Evolutionary conservation across 2,888 invertebrate species (phyloP).

Genomic region (Stratiomys singularior): DNA sequence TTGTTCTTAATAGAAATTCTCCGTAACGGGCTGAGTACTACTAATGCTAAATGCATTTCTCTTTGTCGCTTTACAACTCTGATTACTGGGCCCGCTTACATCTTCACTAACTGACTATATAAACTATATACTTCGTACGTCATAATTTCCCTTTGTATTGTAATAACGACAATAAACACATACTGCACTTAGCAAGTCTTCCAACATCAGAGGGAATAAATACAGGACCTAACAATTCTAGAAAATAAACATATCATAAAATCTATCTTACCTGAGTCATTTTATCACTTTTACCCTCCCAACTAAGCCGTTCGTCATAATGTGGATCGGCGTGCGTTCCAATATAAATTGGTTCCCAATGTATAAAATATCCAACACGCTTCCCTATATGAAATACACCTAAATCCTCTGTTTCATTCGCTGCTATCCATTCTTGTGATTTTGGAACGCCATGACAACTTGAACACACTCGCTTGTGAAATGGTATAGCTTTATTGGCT

Average conservation of each 20-base stretch:
- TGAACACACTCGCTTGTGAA: conserved; percentile 90
- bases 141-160: too few relatives aligned
- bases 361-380: conserved; percentile 78
- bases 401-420: conserved; percentile 74
- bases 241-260: not conserved
- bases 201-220: too few relatives aligned
- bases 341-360: conserved; percentile 95
- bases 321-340: conserved; percentile 88
- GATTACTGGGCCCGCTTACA: too few relatives aligned
- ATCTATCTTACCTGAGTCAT: conserved; percentile 84
- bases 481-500: conserved; percentile 85
- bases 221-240: too few relatives aligned
- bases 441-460: conserved; percentile 90
- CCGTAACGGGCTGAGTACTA: too few relatives aligned
- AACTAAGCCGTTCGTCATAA: conserved; percentile 91
- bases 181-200: too few relatives aligned
- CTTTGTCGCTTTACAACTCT: too few relatives aligned
- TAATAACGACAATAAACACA: too few relatives aligned
- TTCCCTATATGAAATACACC: conserved; percentile 88
- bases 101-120: too few relatives aligned
- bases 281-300: conserved; percentile 96
- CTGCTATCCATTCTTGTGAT: conserved; percentile 84
- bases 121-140: too few relatives aligned
- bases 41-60: too few relatives aligned
- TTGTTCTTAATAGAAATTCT: too few relatives aligned